These are phyloP conservation scores for Phaenicophaeus curvirostris DNA, from an alignment of 2,797 vertebrate species.

Conservation along the genomic window DNA sequence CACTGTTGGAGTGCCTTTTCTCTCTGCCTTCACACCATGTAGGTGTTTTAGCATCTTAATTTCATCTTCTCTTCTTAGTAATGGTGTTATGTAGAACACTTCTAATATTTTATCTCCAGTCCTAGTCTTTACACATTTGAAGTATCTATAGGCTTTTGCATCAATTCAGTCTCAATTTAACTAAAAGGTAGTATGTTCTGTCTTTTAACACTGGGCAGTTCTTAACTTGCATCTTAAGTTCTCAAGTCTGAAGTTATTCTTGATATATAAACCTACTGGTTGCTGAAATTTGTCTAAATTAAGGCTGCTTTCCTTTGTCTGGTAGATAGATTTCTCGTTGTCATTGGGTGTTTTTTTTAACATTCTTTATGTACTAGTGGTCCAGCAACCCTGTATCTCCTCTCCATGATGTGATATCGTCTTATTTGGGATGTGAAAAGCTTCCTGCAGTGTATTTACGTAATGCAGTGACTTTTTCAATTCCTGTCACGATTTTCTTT, in stretches of 20 bases:
- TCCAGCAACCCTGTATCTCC: neutral
- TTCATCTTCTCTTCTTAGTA: neutral
- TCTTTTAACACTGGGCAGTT: neutral
- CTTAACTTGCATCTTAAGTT: neutral
- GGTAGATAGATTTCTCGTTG: accelerated
- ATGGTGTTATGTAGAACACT: neutral
- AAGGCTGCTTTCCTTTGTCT: neutral
- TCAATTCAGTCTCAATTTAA: neutral
- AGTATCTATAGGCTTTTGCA: neutral
- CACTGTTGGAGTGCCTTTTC: neutral
- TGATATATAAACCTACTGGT: neutral
- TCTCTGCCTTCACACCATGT: neutral
- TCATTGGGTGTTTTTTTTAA: neutral
- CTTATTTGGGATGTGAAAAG: neutral
- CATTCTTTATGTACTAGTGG: neutral
- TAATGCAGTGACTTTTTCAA: neutral
- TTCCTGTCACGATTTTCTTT: neutral
- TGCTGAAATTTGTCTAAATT: neutral
- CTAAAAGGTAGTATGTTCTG: neutral
- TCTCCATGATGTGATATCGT: neutral
- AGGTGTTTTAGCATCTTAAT: neutral
- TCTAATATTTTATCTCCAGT: neutral
- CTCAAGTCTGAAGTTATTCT: neutral
- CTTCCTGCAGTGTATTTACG: accelerated
- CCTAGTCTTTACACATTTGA: neutral